Base-by-base conservation (phyloP, 2,888 invertebrate species). In the Eristalinus aeneus region DNA sequence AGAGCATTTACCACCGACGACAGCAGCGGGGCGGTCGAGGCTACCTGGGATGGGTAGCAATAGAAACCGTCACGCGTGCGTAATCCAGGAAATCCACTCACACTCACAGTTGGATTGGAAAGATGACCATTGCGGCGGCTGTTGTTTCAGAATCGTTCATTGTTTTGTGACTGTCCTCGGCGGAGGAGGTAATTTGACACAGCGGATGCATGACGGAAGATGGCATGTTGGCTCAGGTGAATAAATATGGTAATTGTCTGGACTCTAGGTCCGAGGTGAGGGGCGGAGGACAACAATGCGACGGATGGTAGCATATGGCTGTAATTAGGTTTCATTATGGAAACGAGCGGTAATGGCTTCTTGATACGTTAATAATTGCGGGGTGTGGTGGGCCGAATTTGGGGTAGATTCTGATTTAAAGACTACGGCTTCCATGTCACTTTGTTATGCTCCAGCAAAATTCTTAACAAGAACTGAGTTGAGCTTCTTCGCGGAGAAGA, bases 171-270 rank as follows among this genome's bases (percentile, higher is more conserved):
- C 67, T 73, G 85, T 81, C 85, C 65, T 69, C 85, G 46, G 46
- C 16, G 72, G 68, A 73, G 76, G 36, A 64, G 72, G 81, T 86
- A 86, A 86, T 86, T 86, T 73, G 81, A 86, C 36, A 86, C 68
- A 64, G 73, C 81, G 81, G 85, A 86, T 86, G 81, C 85, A 81
- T 73, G 81, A 86, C 84, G 72, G 84, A 80, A 80, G 84, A 80
- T 85, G 84, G 80, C 80, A 76, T 76, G 84, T 80, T 76, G 80
- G 77, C 81, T 81, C 81, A 85, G 85, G 85, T 86, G 81, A 77
- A 69, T 81, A 86, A 81, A 77, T 77, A 86, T 76, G 81, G 64
- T 86, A 86, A 86, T 86, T 86, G 81, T 75, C 36, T 63, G 46
- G 72, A 60, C 71, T 10, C 34, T 20, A 58, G 23, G 36, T n/a